Evolutionary conservation across 1,140 invertebrate species (phyloP).

Genomic region (Gonatopus flavifemur): DNA sequence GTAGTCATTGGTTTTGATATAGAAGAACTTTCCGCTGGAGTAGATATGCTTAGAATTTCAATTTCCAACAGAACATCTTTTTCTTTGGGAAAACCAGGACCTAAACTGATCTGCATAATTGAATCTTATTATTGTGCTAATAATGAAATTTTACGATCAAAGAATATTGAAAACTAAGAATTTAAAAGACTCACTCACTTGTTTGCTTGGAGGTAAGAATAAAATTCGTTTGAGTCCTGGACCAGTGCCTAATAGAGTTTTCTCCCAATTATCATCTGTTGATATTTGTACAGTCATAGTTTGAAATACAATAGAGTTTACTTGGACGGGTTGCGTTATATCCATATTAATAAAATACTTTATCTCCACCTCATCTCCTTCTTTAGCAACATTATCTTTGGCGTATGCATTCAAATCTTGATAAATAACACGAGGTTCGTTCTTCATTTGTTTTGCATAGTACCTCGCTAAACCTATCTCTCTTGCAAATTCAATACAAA

Average conservation of each 20-base stretch:
- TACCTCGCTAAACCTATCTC: slow-evolving; percentile 45
- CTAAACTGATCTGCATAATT: slow-evolving; percentile 42
- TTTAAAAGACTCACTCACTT: no score
- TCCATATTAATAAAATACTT: slow-evolving; percentile 37
- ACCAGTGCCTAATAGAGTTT: slow-evolving; percentile 29
- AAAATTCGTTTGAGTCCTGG: slow-evolving; percentile 38
- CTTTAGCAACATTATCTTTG: slow-evolving; percentile 28
- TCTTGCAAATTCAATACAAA: slow-evolving; percentile 42
- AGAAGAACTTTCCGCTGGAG: slow-evolving; percentile 5
- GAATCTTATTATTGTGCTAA: slow-evolving; percentile 1
- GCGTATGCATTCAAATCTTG: slow-evolving; percentile 36
- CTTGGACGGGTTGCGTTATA: slow-evolving; percentile 41
- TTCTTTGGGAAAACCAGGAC: slow-evolving; percentile 48
- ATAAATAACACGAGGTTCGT: slow-evolving; percentile 33
- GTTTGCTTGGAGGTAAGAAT: slow-evolving; percentile 45
- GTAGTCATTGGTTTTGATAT: slow-evolving; percentile 18
- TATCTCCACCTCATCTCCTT: slow-evolving; percentile 33
- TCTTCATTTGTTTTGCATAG: slow-evolving; percentile 29
- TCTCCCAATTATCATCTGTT: slow-evolving; percentile 47
- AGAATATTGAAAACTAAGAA: background rate
- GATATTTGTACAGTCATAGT: slow-evolving; percentile 42
- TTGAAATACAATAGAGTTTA: slow-evolving; percentile 20
- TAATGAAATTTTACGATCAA: no score
- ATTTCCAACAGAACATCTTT: slow-evolving; percentile 44
- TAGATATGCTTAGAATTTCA: slow-evolving; percentile 38